phyloP scores from a whole-genome alignment of 2,113 vertebrate species.

The Otolemur garnettii region DNA sequence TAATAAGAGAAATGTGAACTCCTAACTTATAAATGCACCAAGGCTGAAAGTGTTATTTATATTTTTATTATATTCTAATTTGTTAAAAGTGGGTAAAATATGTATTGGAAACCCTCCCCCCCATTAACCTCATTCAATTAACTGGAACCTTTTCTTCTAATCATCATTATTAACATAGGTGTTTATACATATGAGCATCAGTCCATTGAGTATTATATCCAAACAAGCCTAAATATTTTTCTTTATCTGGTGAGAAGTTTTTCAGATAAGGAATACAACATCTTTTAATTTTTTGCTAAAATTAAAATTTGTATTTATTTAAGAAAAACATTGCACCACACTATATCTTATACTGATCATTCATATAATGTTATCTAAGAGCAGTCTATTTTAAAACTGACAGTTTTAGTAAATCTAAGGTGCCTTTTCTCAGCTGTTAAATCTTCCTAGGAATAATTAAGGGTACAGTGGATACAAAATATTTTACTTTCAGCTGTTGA shows the following conservation, averaged over 20 bases:
- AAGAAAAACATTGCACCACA: conserved; percentile 4
- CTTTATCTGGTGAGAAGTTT: conserved; percentile 58
- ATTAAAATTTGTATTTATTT: conserved; percentile 54
- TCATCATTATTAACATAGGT: conserved; percentile 20
- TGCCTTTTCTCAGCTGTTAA: conserved; percentile 35
- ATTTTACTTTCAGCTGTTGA: conserved; percentile 47
- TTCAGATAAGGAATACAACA: conserved; percentile 18
- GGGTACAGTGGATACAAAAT: conserved; percentile 22
- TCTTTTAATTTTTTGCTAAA: conserved; percentile 67
- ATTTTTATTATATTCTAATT: conserved; percentile 38
- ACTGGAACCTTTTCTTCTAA: conserved; percentile 35
- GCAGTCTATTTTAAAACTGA: not conserved
- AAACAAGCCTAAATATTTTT: conserved; percentile 49
- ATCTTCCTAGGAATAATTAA: conserved; percentile 59
- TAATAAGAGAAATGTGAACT: conserved; percentile 29
- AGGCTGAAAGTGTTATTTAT: conserved; percentile 36
- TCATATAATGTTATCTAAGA: conserved; percentile 50
- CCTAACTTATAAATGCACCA: not conserved
- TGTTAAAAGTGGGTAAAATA: conserved; percentile 11
- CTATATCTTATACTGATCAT: not conserved
- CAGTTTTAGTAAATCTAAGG: conserved; percentile 27
- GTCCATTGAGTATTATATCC: conserved; percentile 9
- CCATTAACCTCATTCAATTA: conserved; percentile 20
- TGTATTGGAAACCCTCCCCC: conserved; percentile 41
- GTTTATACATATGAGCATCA: conserved; percentile 7